Evolutionary conservation across 2,113 vertebrate genomes (phyloP), one percentile per base, ranked within the genome.

Genomic region (Cepphus grylle): DNA sequence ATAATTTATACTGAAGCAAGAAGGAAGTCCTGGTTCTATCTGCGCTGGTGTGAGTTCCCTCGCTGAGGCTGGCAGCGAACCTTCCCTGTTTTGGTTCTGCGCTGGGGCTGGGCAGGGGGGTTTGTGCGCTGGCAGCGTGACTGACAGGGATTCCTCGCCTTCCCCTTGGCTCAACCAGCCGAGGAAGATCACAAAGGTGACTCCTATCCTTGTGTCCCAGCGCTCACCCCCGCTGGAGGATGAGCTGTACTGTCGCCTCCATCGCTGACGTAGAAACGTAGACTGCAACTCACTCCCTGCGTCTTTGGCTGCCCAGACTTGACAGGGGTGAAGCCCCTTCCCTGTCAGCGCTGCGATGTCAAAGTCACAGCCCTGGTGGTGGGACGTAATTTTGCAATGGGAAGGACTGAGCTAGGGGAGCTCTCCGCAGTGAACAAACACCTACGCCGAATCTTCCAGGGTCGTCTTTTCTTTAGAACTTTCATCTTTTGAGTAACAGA

Each of bases 211-310:
- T 9, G 52, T 3, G 11, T 29, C 38, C n/a, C 73, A 6, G 66
- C 1, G 1, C 20, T 10, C 13, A 11, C 34, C n/a, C 52, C 25
- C 4, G 36, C 40, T 4, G 52, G 23, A 71, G n/a, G 70, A 7
- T 14, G 52, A 69, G 38, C 53, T 15, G 9, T 22, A 4, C 4
- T 5, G 27, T 20, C 34, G 32, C 20, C 32, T 38, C 61, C 11
- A 1, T 9, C 3, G 0, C 36, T 11, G 6, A 7, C 22, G 9
- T 0, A 27, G 70, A 45, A 45, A 72, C 0, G 1, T 1, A 20
- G 34, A 4, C 9, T 45, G 73, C n/a, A 19, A 1, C 27, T 4
- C 19, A 29, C n/a, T 9, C 15, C 16, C 21, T 0, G 4, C 7
- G 36, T 0, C 7, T 42, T 12, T 1, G 6, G 11, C 47, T 58